These are phyloP conservation scores for Apamea anceps DNA, from an alignment of 2,888 invertebrate species.

Conservation along the genomic window DNA sequence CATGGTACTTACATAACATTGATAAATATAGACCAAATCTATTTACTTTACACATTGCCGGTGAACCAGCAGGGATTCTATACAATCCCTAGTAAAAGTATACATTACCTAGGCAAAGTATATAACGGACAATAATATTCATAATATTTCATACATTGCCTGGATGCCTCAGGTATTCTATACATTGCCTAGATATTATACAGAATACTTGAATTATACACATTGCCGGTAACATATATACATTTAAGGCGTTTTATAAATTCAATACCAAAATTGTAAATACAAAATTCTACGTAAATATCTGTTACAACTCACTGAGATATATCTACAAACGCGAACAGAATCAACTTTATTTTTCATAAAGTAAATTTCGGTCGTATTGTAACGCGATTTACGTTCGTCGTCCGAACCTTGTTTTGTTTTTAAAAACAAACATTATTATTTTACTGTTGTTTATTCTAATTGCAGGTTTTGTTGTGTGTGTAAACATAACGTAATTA, in stretches of 20 bases:
- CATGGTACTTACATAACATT: no score
- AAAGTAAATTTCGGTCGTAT: constrained; percentile 54
- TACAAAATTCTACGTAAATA: constrained; percentile 37
- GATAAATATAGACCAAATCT: no score
- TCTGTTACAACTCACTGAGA: constrained; percentile 46
- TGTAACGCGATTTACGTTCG: constrained; percentile 57
- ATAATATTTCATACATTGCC: no score
- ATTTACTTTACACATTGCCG: no score
- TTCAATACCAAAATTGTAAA: constrained; percentile 46
- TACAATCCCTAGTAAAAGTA: no score
- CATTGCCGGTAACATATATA: no score
- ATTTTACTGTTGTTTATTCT: constrained; percentile 70
- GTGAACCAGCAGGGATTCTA: no score
- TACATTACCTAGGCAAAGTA: no score
- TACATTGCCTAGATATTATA: no score
- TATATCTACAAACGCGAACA: constrained; percentile 36
- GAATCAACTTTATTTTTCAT: constrained; percentile 51
- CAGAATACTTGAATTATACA: no score
- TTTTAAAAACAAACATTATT: constrained; percentile 62
- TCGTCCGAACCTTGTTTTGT: constrained; percentile 57
- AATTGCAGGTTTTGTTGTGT: constrained; percentile 70
- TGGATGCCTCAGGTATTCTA: no score
- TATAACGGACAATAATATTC: no score
- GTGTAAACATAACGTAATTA: constrained; percentile 71
- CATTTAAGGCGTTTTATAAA: constrained; percentile 33